Conservation (phyloP, 1,140 invertebrate genomes). For the Drosophila bipectinata region DNA sequence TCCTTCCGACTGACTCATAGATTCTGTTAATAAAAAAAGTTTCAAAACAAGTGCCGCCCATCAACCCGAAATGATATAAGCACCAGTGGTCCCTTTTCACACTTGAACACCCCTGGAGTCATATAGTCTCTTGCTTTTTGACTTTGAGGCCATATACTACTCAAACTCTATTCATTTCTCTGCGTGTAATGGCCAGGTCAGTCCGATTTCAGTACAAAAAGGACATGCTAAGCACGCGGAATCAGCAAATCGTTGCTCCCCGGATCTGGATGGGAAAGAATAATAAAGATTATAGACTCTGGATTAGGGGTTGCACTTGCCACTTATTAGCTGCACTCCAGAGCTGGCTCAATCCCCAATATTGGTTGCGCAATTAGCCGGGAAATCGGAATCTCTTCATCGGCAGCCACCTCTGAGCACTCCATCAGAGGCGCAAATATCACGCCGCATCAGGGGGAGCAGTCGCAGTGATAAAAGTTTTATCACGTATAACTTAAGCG, state of each 20-base stretch:
- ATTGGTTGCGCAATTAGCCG: conserved; percentile 34
- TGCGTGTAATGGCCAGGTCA: neutral
- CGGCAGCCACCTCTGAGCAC: conserved; percentile 41
- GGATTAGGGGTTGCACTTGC: conserved; percentile 34
- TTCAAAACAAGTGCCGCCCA: conserved; percentile 28
- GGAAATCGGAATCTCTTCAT: conserved; percentile 30
- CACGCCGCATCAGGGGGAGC: conserved; percentile 26
- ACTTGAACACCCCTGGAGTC: neutral
- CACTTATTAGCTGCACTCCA: conserved; percentile 34
- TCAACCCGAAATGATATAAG: conserved; percentile 64
- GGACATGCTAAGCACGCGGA: conserved; percentile 27
- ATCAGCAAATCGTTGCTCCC: conserved; percentile 10
- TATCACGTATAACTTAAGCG: conserved; percentile 82
- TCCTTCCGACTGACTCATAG: conserved; percentile 50
- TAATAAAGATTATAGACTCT: conserved; percentile 28
- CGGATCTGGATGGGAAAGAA: conserved; percentile 1
- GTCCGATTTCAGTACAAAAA: conserved; percentile 63
- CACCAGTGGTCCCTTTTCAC: conserved; percentile 44
- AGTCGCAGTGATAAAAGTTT: conserved; percentile 80
- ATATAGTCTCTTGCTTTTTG: neutral
- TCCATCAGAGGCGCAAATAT: conserved; percentile 62
- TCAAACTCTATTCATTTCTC: neutral
- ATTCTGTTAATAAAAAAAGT: conserved; percentile 82
- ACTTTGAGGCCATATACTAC: no score
- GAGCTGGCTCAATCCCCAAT: neutral